Base-by-base conservation (phyloP, 2,888 invertebrate genomes). In the Crioceris asparagi region DNA sequence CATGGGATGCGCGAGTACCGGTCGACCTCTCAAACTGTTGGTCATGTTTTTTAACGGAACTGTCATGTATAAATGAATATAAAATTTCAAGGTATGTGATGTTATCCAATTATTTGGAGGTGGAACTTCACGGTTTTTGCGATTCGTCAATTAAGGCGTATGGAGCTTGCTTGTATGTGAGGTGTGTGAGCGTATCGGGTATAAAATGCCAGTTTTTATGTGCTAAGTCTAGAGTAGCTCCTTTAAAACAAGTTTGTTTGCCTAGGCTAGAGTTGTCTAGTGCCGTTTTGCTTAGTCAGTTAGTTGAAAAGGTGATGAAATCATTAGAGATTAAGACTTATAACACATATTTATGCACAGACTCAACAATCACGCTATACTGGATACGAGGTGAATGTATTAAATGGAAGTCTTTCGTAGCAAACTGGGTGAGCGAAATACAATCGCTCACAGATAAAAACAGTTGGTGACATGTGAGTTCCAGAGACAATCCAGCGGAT, bases 401-500 rank as follows among this genome's bases (percentile, higher is more conserved):
- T n/a, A n/a, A n/a, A n/a, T n/a, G n/a, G n/a, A n/a, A n/a, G n/a
- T n/a, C n/a, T n/a, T n/a, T n/a, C n/a, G 32, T 30, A 3, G 37
- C 33, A 3, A 37, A 37, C n/a, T 7, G 37, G 8, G 37, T 37
- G 4, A 21, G 21, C 8, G 32, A 37, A 25, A 32, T 37, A 23
- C 34, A 15, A 10, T 15, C 23, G 4, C 8, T 32, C 2, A 21
- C 23, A n/a, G n/a, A 33, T 14, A 15, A 10, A 7, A n/a, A 35
- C 7, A 18, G 15, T 15, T 37, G 37, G 37, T 8, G 34, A n/a
- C 37, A 37, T 32, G 37, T 37, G 6, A 21, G 4, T 10, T 19
- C 25, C 2, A 3, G 2, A n/a, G 37, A 37, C 6, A 34, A 37
- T 37, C 37, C 37, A 37, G 32, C 37, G 3, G 37, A 37, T 18